Base-by-base conservation (phyloP, 2,113 vertebrate genomes). In the Nannobrachium achirus region DNA sequence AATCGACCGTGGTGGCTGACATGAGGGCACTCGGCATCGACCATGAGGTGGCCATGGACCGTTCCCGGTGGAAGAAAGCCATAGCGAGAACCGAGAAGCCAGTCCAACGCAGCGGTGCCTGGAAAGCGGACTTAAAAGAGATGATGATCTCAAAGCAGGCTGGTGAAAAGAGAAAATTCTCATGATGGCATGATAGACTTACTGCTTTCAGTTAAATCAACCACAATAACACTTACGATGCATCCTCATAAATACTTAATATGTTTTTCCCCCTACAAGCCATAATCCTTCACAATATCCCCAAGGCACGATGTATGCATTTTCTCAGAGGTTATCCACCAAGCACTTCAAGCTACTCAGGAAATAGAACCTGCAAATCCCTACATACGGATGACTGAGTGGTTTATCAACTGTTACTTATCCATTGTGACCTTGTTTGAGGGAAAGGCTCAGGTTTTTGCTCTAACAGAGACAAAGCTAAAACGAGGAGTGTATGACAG, bases 351-450 rank as follows among this genome's bases (percentile, higher is more conserved):
- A 46, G 51, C 15, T 20, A 4, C 14, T n/a, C 18, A 59, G 71
- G 42, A 57, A 33, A 16, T 59, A 4, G 18, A 42, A 33, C 25
- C 25, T 33, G 51, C 10, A 25, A 8, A 11, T 64, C 25, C 44
- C 2, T 7, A 8, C 25, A 52, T 59, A 48, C n/a, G 45, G 6
- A 48, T 13, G 14, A 14, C 45, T 48, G 45, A 48, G 14, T 48
- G 38, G 41, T 41, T 38, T 15, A 73, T 76, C 48, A 63, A 49
- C 64, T 73, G 69, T 63, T 14, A 61, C 48, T 81, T 56, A 65
- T 71, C 56, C 59, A 19, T 10, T 4, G 55, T 72, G 65, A 40
- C 65, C 56, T 62, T 56, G 42, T 41, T 56, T 10, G 0, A 59
- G 66, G 14, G 41, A 50, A 48, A 56, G 20, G 55, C 45, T 57